phyloP scores from a whole-genome alignment of 1,140 invertebrate species.

The Pseudomyrmex cubaensis region DNA sequence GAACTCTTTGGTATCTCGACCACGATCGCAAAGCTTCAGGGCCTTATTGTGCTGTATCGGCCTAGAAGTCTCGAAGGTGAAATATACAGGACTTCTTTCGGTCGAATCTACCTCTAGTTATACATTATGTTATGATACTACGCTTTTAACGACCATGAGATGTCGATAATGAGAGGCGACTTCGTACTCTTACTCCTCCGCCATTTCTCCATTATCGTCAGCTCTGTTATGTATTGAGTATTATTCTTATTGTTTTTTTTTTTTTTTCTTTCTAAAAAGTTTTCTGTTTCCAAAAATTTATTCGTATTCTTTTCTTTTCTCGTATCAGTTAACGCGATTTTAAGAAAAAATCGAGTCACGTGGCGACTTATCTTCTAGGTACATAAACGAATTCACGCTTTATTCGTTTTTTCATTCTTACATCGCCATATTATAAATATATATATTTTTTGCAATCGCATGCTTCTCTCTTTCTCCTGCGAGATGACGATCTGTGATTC shows the following conservation, averaged over 20 bases:
- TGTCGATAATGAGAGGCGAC: constrained; percentile 72
- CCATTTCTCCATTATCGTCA: constrained; percentile 35
- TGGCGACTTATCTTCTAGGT: background rate
- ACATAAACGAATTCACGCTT: background rate
- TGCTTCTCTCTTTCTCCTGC: background rate
- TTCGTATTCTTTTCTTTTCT: background rate
- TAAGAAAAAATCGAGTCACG: background rate
- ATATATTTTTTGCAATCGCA: constrained; percentile 31
- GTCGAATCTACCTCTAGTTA: constrained; percentile 75
- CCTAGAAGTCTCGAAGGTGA: constrained; percentile 61
- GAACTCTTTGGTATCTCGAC: constrained; percentile 69
- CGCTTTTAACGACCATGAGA: constrained; percentile 74
- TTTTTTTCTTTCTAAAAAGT: background rate
- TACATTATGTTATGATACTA: constrained; percentile 75
- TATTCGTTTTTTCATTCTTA: background rate
- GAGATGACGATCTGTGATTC: constrained; percentile 51
- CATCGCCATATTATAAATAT: background rate
- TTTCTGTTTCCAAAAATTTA: background rate
- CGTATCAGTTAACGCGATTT: background rate
- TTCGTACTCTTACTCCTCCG: constrained; percentile 16
- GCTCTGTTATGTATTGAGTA: background rate
- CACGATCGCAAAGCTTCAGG: constrained; percentile 73
- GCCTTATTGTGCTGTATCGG: constrained; percentile 77
- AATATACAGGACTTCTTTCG: constrained; percentile 64
- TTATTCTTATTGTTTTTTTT: too few relatives aligned